These are phyloP conservation scores for Montipora cactus DNA, from an alignment of 64 coral and sea anemone genomes.

Conservation along the genomic window DNA sequence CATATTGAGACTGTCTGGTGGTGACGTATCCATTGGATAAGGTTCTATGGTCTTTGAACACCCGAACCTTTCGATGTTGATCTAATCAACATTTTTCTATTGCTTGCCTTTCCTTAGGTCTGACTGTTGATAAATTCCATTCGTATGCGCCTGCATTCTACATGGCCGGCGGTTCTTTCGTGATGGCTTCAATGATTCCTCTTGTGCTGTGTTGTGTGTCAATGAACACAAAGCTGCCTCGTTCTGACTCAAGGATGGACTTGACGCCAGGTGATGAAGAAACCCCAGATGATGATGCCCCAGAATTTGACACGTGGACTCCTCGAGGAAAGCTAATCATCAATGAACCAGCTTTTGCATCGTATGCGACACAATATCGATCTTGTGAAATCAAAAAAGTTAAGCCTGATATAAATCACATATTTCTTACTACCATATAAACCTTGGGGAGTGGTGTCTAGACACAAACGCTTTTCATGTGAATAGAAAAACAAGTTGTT, in stretches of 20 bases:
- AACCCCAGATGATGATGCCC: neutral
- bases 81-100: neutral
- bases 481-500: too few species aligned
- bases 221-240: neutral
- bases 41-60: neutral
- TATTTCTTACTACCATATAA: neutral
- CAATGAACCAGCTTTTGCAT: neutral
- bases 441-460: neutral
- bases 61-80: neutral
- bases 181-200: neutral
- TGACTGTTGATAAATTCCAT: neutral
- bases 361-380: neutral
- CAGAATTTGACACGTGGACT: neutral
- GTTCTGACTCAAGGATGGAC: neutral
- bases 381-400: neutral
- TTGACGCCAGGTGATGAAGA: neutral
- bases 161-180: neutral
- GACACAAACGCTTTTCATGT: too few species aligned
- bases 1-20: neutral
- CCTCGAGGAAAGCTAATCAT: neutral
- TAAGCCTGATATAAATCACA: neutral
- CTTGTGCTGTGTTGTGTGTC: neutral
- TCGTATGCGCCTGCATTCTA: slow-evolving; percentile 13
- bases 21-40: neutral
- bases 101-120: neutral